phyloP scores from a whole-genome alignment of 2,888 invertebrate genomes.

The Catonia carolina region DNA sequence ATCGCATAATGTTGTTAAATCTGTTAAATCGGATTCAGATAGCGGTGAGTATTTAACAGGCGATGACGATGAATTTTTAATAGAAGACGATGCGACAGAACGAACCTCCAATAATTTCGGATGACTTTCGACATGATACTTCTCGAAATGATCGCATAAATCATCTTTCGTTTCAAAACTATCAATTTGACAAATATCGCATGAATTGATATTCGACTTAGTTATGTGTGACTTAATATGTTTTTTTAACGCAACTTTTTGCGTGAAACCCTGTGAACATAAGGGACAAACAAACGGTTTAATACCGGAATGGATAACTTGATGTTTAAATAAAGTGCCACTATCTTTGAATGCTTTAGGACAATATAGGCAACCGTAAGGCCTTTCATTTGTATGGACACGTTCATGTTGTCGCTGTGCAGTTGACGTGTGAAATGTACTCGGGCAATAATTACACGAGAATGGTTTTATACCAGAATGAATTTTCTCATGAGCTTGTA shows the following conservation, averaged over 20 bases:
- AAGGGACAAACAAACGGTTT: conserved; percentile 31
- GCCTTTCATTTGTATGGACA: conserved; percentile 31
- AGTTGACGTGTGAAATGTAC: conserved; percentile 30
- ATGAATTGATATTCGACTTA: conserved; percentile 25
- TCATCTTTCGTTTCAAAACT: conserved; percentile 28
- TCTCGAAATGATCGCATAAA: conserved; percentile 29
- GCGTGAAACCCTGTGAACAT: conserved; percentile 31
- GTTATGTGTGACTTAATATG: conserved; percentile 31
- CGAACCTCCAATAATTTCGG: conserved; percentile 27
- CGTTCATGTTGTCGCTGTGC: conserved; percentile 31
- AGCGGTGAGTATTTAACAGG: background rate
- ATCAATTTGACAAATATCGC: conserved; percentile 29
- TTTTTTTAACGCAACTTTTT: conserved; percentile 30
- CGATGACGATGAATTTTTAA: background rate
- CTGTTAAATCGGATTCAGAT: conserved; percentile 25
- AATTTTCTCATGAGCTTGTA: conserved; percentile 32
- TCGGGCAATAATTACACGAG: conserved; percentile 30
- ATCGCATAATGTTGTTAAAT: conserved; percentile 32
- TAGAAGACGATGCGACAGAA: conserved; percentile 28
- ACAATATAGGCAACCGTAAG: conserved; percentile 38
- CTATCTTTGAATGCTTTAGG: conserved; percentile 31
- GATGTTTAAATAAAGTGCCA: conserved; percentile 31
- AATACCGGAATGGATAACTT: conserved; percentile 31
- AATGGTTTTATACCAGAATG: conserved; percentile 31
- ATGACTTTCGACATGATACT: conserved; percentile 28